Percentiles rank a stretch among this genome's conserved stretches.
Conservation (phyloP, 2,888 invertebrate species). For the Hylaea fasciaria region DNA sequence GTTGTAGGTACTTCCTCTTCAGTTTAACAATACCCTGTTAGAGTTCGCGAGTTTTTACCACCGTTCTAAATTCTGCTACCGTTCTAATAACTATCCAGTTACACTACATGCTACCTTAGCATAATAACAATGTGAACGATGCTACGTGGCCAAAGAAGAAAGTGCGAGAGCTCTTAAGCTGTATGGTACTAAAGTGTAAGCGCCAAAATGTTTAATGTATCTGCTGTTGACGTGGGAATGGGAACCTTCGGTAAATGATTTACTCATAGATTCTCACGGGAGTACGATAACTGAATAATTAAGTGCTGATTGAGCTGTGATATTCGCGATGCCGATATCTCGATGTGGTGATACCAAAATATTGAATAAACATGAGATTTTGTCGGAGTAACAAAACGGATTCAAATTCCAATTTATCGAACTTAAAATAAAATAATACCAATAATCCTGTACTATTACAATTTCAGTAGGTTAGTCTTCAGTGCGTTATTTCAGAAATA, state of each 20-base stretch:
- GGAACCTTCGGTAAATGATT: constrained; percentile 41
- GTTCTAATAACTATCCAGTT: constrained; percentile 22
- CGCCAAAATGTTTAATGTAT: background rate
- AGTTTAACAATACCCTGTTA: constrained; percentile 33
- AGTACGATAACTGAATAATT: constrained; percentile 36
- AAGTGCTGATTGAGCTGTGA: constrained; percentile 18
- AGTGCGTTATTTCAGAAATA: no score
- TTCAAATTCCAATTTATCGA: no score
- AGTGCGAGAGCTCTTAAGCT: background rate
- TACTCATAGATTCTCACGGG: constrained; percentile 35
- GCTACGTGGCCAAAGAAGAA: background rate
- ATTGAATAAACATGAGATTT: no score
- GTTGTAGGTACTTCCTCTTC: constrained; percentile 16
- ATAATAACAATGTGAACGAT: constrained; percentile 1
- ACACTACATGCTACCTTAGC: constrained; percentile 5
- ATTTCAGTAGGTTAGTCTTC: no score
- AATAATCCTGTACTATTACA: no score
- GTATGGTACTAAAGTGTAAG: background rate
- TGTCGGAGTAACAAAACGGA: no score
- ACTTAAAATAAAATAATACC: no score
- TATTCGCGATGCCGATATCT: constrained; percentile 1
- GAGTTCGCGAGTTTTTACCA: constrained; percentile 60
- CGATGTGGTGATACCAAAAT: no score
- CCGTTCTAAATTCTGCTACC: constrained; percentile 49
- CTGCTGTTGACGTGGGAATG: constrained; percentile 54